Base-by-base conservation (phyloP, 2,888 invertebrate species). In the Sarcophaga rosellei region DNA sequence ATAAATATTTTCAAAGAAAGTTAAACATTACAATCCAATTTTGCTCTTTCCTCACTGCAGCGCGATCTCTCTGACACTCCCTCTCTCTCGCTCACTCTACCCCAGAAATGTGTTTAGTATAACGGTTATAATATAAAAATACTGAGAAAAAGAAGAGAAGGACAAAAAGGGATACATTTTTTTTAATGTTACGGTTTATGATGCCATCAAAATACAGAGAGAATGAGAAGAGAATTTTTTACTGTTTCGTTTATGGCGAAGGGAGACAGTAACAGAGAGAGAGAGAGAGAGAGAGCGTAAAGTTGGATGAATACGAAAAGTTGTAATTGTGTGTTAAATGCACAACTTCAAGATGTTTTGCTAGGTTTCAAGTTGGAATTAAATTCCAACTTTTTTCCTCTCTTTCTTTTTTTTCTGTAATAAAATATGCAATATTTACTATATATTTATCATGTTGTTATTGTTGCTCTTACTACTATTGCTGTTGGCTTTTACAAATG, bases 261-360 rank as follows among this genome's bases (percentile, higher is more conserved):
- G 53, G 53, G 15, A 17, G 17, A 53, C 17, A 53, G 17, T 53
- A 53, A 15, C 10, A 12, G 47, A 12, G 47, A 15, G 10, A 47
- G 12, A 15, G 15, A 15, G 15, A 47, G 47, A 47, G 17, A 59
- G 17, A 3, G 1, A 57, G 21, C 3, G 21, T 47, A 47, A 62
- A 15, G 68, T 6, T 69, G 5, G 15, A 53, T 11, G 23, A 4
- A 68, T 23, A 69, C 20, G 25, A 44, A 70, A 23, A 59, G 65
- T 59, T 12, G 12, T 75, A 47, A 80, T 70, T 79, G 75, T 79
- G 65, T 76, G 65, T 80, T 84, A 70, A 75, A 79, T 63, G 75
- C 47, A 72, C 65, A 84, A 72, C 35, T 84, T 76, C n/a, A 81
- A 81, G 44, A 74, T 47, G 66, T 73, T 81, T 77, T 81, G 12